Percentiles rank a stretch among this genome's conserved stretches.
Evolutionary conservation across 2,797 vertebrate species (phyloP).

Genomic region (Syngnathus rostellatus): DNA sequence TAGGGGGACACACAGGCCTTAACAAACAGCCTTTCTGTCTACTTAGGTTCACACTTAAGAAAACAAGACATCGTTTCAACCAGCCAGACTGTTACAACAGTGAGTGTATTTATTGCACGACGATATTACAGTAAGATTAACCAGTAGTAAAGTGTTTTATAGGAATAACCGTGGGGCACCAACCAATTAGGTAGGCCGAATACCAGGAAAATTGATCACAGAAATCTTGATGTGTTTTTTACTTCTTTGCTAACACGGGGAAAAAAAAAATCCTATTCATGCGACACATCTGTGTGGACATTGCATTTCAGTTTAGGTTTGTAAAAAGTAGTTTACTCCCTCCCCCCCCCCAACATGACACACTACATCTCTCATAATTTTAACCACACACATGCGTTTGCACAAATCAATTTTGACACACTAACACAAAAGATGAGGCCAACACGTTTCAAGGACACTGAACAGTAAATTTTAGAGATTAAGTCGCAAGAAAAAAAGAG

Average conservation of each 20-base stretch:
- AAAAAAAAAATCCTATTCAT: neutral
- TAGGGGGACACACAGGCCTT: conserved; percentile 4
- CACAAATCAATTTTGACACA: no score
- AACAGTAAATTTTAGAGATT: no score
- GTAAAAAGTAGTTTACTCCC: no score
- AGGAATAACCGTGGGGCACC: neutral
- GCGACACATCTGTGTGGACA: neutral
- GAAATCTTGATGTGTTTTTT: neutral
- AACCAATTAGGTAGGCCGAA: neutral
- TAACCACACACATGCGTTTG: no score
- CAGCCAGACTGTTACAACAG: neutral
- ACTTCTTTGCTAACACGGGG: neutral
- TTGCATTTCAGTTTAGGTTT: neutral
- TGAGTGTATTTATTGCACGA: neutral
- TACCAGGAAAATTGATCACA: neutral
- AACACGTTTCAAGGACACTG: no score
- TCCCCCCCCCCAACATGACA: no score
- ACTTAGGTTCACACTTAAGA: conserved; percentile 11
- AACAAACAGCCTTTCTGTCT: conserved; percentile 14
- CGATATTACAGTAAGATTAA: neutral
- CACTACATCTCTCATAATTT: no score
- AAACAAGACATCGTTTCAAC: conserved; percentile 11
- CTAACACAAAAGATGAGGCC: no score
- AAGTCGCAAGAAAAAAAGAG: no score
- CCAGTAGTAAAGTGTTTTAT: neutral